A percentile compares a stretch with the other conserved stretches of the same genome.
Conservation (phyloP, 2,113 vertebrate species). For the Leucoraja erinaceus region DNA sequence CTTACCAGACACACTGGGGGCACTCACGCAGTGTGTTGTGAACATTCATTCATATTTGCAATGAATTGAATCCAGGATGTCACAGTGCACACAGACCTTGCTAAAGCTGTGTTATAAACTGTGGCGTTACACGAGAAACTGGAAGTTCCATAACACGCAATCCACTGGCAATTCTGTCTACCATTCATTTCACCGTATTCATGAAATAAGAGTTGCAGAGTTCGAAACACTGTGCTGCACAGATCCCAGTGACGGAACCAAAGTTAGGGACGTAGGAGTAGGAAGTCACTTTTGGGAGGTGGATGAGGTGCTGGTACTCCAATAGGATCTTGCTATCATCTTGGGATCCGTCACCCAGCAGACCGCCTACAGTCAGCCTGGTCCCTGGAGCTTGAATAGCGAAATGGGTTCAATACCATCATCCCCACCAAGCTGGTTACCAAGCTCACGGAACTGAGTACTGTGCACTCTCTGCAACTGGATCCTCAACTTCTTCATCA, state of each 20-base stretch:
- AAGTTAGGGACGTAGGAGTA: background rate
- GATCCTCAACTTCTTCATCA: too few relatives aligned
- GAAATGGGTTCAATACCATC: too few relatives aligned
- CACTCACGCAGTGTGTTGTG: background rate
- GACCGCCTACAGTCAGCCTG: background rate
- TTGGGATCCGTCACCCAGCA: background rate
- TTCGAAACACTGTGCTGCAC: background rate
- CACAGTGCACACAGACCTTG: background rate
- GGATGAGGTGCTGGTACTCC: background rate
- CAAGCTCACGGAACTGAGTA: too few relatives aligned
- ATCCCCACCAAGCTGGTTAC: too few relatives aligned
- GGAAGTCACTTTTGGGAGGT: background rate
- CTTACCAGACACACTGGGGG: background rate
- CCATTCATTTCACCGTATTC: background rate
- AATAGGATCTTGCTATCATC: background rate
- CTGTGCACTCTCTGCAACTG: too few relatives aligned
- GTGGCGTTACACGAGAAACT: too few relatives aligned
- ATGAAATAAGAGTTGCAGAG: background rate
- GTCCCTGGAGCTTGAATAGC: background rate
- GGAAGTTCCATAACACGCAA: background rate
- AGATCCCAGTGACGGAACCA: background rate
- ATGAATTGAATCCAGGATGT: slow-evolving; percentile 10
- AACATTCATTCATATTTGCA: slow-evolving; percentile 18
- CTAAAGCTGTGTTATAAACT: background rate
- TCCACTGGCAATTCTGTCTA: background rate